Percentiles rank a stretch among this genome's conserved stretches.
Evolutionary conservation across 2,888 invertebrate species (phyloP).

Genomic region (Phyto melanocephala): DNA sequence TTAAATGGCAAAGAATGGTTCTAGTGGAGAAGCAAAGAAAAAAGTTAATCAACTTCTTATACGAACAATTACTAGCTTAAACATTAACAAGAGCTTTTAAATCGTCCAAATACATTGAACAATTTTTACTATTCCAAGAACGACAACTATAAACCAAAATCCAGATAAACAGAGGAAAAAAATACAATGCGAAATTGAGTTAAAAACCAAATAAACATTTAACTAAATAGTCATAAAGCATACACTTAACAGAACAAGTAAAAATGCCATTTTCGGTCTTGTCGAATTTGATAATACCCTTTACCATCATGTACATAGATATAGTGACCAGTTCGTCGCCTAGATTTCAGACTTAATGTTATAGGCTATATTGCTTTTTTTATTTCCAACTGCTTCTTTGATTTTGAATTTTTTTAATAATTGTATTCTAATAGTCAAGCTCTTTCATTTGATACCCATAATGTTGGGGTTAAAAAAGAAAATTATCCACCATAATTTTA

Average conservation of each 20-base stretch:
- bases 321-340: no score
- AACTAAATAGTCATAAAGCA: conserved; percentile 2
- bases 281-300: no score
- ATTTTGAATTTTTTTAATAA: no score
- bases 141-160: neutral
- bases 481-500: no score
- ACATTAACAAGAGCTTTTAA: conserved; percentile 24
- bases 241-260: neutral
- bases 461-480: no score
- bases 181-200: conserved; percentile 31
- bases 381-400: no score
- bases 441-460: no score
- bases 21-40: neutral
- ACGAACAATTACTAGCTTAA: conserved; percentile 52
- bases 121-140: conserved; percentile 55
- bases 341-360: no score
- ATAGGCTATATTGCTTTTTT: no score
- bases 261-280: no score
- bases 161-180: neutral
- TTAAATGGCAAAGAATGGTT: neutral
- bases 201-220: conserved; percentile 41
- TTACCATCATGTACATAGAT: no score
- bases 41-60: conserved; percentile 4
- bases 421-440: no score
- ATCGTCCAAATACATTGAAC: conserved; percentile 26